Percentiles rank a stretch among this genome's conserved stretches.
Evolutionary conservation across 2,113 vertebrate genomes (phyloP).

Genomic region (Oenanthe oenanthe): DNA sequence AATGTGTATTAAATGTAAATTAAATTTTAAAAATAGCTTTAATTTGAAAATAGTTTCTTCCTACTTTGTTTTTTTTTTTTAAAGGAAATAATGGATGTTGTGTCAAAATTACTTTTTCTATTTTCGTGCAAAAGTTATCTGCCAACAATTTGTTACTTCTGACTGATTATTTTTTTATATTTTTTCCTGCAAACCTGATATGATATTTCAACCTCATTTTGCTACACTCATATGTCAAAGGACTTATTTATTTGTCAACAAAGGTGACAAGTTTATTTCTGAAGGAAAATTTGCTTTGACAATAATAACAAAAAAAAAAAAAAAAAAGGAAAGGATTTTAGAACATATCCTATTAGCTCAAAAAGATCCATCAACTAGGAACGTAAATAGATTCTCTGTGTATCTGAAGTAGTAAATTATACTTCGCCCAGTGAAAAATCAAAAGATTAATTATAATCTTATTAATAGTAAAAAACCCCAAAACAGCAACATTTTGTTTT

Average conservation of each 20-base stretch:
- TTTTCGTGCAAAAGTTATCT: neutral
- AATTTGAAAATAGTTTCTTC: neutral
- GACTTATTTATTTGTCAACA: neutral
- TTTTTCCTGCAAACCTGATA: neutral
- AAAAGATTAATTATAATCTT: neutral
- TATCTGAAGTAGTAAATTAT: neutral
- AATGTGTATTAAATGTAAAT: neutral
- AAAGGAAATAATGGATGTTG: neutral
- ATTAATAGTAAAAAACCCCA: accelerated
- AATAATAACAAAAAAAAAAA: neutral
- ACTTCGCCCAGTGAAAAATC: neutral
- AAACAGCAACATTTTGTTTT: neutral
- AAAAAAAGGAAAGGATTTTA: neutral
- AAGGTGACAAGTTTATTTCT: neutral
- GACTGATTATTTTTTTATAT: accelerated
- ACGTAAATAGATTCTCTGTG: neutral
- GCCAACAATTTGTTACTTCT: neutral
- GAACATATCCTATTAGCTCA: neutral
- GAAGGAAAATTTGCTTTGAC: neutral
- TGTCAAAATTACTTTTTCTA: neutral
- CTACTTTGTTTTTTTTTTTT: neutral
- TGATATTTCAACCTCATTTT: neutral
- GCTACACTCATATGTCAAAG: neutral
- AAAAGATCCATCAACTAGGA: neutral
- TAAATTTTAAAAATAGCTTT: neutral